Evolutionary conservation across 2,888 invertebrate species (phyloP).

Genomic region (Andrena chrysosceles): DNA sequence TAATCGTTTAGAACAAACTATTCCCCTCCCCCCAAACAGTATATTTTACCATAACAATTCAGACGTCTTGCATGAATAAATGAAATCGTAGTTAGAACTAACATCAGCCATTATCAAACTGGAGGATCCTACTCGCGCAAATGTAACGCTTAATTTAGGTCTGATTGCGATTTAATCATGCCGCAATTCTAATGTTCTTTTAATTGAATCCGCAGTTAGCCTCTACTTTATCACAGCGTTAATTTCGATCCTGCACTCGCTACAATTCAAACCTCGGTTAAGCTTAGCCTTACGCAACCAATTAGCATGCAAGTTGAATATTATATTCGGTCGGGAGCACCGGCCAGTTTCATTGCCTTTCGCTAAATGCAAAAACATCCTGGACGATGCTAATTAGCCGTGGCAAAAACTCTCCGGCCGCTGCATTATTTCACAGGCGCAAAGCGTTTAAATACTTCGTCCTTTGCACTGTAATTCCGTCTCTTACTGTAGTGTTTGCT

Average conservation of each 20-base stretch:
- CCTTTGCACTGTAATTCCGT: slow-evolving; percentile 3
- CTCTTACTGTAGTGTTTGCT: slow-evolving; percentile 29
- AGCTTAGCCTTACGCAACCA: slow-evolving; percentile 39
- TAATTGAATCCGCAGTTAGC: slow-evolving; percentile 58
- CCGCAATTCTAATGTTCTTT: slow-evolving; percentile 56
- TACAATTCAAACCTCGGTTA: slow-evolving; percentile 38
- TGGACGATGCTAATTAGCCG: slow-evolving; percentile 46
- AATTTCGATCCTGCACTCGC: slow-evolving; percentile 38
- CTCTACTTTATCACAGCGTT: slow-evolving; percentile 40
- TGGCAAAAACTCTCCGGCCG: background rate
- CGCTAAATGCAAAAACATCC: slow-evolving; percentile 47
- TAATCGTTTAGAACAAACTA: background rate
- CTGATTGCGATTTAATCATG: slow-evolving; percentile 54
- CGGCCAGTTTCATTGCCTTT: slow-evolving; percentile 28
- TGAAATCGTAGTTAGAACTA: slow-evolving; percentile 16
- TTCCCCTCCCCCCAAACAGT: background rate
- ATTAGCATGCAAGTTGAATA: slow-evolving; percentile 52
- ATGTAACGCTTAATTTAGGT: slow-evolving; percentile 51
- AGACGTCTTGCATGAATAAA: slow-evolving; percentile 7
- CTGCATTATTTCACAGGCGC: slow-evolving; percentile 23
- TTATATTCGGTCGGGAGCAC: slow-evolving; percentile 18
- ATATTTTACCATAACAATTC: background rate
- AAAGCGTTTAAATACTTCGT: slow-evolving; percentile 28
- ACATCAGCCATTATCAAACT: slow-evolving; percentile 26
- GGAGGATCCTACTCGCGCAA: slow-evolving; percentile 9